phyloP scores from a whole-genome alignment of 2,113 vertebrate species.

The Phycodurus eques region DNA sequence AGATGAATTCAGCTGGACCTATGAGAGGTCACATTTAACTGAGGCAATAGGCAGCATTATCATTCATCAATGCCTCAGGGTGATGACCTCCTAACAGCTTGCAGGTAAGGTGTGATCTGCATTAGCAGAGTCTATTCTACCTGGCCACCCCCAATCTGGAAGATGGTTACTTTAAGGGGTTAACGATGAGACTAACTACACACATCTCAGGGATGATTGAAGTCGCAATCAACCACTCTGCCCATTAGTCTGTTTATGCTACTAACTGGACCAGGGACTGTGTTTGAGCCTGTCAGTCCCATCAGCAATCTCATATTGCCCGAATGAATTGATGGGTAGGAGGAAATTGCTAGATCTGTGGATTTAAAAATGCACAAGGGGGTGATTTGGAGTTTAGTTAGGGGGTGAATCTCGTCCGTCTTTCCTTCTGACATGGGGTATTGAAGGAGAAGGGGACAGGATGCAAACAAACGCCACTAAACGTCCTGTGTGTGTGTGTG shows the following conservation, averaged over 20 bases:
- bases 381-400: slow-evolving; percentile 62
- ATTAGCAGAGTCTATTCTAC: slow-evolving; percentile 39
- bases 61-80: slow-evolving; percentile 50
- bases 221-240: slow-evolving; percentile 59
- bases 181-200: slow-evolving; percentile 51
- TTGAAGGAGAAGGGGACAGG: slow-evolving; percentile 60
- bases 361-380: slow-evolving; percentile 64
- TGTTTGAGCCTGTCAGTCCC: slow-evolving; percentile 57
- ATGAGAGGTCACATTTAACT: slow-evolving; percentile 21
- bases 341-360: slow-evolving; percentile 47
- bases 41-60: slow-evolving; percentile 43
- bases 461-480: slow-evolving; percentile 56
- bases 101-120: slow-evolving; percentile 56
- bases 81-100: slow-evolving; percentile 48
- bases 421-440: slow-evolving; percentile 45
- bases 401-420: slow-evolving; percentile 61
- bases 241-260: slow-evolving; percentile 64
- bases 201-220: slow-evolving; percentile 65
- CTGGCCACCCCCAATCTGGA: slow-evolving; percentile 43
- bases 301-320: slow-evolving; percentile 40
- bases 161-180: slow-evolving; percentile 47
- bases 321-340: slow-evolving; percentile 50
- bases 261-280: slow-evolving; percentile 45
- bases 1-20: neutral
- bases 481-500: slow-evolving; percentile 42